Percentiles rank a stretch among this genome's conserved stretches.
Evolutionary conservation across 2,888 invertebrate genomes (phyloP).

Genomic region (Lepidocyrtoides sp.): DNA sequence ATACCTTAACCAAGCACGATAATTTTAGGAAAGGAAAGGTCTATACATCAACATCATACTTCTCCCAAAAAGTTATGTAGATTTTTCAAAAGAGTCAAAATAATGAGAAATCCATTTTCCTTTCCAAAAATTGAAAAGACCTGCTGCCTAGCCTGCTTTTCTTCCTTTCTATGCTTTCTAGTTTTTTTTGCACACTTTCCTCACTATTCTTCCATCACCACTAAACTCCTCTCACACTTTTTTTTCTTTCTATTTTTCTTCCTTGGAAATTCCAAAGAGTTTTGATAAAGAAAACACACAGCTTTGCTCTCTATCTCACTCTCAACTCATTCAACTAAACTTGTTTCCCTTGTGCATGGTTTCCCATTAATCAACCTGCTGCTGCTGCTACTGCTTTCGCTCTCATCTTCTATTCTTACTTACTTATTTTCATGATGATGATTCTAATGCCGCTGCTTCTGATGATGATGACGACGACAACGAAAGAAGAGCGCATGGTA

Average conservation of each 20-base stretch:
- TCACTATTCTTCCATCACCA: slow-evolving; percentile 40
- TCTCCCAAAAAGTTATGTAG: slow-evolving; percentile 15
- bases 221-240: slow-evolving; percentile 27
- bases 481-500: neutral
- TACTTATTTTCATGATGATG: neutral
- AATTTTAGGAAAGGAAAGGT: neutral
- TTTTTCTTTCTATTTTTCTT: neutral
- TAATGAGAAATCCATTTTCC: slow-evolving; percentile 77
- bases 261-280: slow-evolving; percentile 59
- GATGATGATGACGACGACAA: neutral
- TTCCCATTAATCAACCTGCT: slow-evolving; percentile 79
- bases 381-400: slow-evolving; percentile 15
- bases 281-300: slow-evolving; percentile 68
- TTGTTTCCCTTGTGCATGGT: slow-evolving; percentile 64
- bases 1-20: too few relatives aligned
- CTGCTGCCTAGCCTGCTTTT: neutral
- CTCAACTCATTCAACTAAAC: slow-evolving; percentile 39
- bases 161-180: slow-evolving; percentile 4
- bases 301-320: slow-evolving; percentile 32
- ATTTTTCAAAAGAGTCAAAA: slow-evolving; percentile 71
- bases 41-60: slow-evolving; percentile 60
- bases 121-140: slow-evolving; percentile 31
- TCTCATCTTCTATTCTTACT: slow-evolving; percentile 12
- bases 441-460: neutral
- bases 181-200: slow-evolving; percentile 15